These are phyloP conservation scores for Metacarcinus magister DNA, from an alignment of 2,888 invertebrate genomes.

Conservation along the genomic window DNA sequence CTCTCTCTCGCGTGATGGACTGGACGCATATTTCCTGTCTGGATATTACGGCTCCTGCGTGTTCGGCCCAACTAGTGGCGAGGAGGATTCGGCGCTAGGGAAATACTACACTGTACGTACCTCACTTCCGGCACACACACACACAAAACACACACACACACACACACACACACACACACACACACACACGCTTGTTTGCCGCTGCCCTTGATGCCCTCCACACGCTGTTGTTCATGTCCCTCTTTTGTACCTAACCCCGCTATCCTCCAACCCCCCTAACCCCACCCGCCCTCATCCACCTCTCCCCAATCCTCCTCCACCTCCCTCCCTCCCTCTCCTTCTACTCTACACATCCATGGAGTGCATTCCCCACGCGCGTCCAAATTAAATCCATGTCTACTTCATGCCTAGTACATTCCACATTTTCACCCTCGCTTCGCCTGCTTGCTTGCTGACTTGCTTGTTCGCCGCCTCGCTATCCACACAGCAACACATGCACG, in stretches of 20 bases:
- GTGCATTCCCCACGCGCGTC: not conserved
- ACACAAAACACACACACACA: no score
- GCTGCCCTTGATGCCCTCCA: not conserved
- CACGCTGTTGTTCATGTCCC: not conserved
- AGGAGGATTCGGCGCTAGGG: not conserved
- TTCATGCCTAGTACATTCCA: constrained; percentile 26
- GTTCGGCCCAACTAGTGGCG: constrained; percentile 26
- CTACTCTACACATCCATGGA: not conserved
- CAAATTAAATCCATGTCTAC: constrained; percentile 26
- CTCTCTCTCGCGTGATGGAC: constrained; percentile 1
- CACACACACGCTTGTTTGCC: no score
- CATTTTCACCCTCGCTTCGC: not conserved
- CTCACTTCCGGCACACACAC: not conserved
- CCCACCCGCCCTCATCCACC: not conserved
- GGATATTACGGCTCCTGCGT: constrained; percentile 1
- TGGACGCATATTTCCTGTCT: constrained; percentile 1
- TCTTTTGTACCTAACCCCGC: not conserved
- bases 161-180: no score
- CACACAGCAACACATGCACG: not conserved
- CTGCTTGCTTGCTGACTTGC: not conserved
- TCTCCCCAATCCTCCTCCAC: not conserved
- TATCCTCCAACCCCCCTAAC: no score
- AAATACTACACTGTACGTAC: constrained; percentile 6
- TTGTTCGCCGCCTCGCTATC: not conserved
- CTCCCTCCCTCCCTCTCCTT: not conserved